phyloP scores from a whole-genome alignment of 2,113 vertebrate species.

The Labeo catla region DNA sequence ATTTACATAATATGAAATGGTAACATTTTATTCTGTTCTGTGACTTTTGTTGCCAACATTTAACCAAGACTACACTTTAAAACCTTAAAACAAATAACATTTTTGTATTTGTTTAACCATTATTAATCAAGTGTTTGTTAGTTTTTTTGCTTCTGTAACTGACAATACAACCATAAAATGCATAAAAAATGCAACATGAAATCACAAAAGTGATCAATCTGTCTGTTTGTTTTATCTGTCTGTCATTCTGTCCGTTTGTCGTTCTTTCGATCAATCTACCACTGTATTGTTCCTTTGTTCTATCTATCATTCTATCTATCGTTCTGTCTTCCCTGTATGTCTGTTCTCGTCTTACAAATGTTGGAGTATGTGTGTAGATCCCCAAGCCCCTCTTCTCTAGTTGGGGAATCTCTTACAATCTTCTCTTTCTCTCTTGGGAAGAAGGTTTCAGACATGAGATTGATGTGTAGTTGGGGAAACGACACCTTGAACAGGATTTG shows the following conservation, averaged over 20 bases:
- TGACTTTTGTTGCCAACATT: neutral
- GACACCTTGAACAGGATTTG: constrained; percentile 82
- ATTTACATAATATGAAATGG: neutral
- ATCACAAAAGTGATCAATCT: neutral
- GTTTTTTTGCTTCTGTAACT: neutral
- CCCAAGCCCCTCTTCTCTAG: constrained; percentile 73
- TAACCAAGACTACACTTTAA: neutral
- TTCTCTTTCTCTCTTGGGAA: constrained; percentile 64
- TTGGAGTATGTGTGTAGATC: constrained; percentile 67
- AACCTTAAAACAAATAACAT: neutral
- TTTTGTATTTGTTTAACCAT: neutral
- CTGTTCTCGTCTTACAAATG: constrained; percentile 61
- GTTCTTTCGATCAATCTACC: neutral
- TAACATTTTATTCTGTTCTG: neutral
- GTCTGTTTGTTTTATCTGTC: neutral
- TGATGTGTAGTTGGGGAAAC: constrained; percentile 78
- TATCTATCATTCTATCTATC: constrained; percentile 37
- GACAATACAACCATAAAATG: no score
- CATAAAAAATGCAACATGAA: neutral
- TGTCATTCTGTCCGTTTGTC: constrained; percentile 25
- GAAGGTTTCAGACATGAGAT: constrained; percentile 75
- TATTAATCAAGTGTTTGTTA: neutral
- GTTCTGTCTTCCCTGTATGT: constrained; percentile 62
- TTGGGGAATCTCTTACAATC: constrained; percentile 74
- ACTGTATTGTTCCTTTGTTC: constrained; percentile 8